Percentiles rank a stretch among this genome's conserved stretches.
Evolutionary conservation across 2,888 invertebrate species (phyloP).

Genomic region (Catocala sponsa): DNA sequence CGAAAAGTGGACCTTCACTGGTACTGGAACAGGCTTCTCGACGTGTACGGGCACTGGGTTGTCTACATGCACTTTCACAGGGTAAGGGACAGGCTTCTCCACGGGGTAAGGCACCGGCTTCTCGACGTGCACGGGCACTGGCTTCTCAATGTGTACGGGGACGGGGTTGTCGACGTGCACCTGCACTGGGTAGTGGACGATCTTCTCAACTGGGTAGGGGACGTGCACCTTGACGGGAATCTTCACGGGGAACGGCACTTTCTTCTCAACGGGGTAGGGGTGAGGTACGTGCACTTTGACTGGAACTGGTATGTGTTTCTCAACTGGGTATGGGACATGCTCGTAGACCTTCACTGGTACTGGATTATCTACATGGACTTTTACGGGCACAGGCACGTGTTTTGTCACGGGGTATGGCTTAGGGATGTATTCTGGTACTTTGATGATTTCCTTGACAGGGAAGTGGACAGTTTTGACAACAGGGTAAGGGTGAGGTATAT

Average conservation of each 20-base stretch:
- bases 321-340: constrained; percentile 91
- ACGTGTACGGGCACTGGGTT: constrained; percentile 92
- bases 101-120: constrained; percentile 93
- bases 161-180: constrained; percentile 91
- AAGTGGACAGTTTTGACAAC: constrained; percentile 90
- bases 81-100: constrained; percentile 91
- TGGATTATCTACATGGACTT: constrained; percentile 90
- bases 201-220: constrained; percentile 92
- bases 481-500: constrained; percentile 91
- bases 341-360: constrained; percentile 89
- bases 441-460: constrained; percentile 90
- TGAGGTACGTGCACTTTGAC: constrained; percentile 91
- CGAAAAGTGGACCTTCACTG: constrained; percentile 92
- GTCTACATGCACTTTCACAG: constrained; percentile 90
- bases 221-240: constrained; percentile 91
- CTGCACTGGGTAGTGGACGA: constrained; percentile 91
- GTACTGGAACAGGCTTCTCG: constrained; percentile 93
- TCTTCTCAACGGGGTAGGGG: constrained; percentile 92
- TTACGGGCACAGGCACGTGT: constrained; percentile 90
- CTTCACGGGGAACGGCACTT: constrained; percentile 90
- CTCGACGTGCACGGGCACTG: constrained; percentile 91
- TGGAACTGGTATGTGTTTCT: constrained; percentile 90
- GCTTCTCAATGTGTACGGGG: constrained; percentile 90
- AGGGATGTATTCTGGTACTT: constrained; percentile 90
- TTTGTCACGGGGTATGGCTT: constrained; percentile 91